A percentile compares a stretch with the other conserved stretches of the same genome.
Conservation (phyloP, 2,888 invertebrate species). For the Pinctada fucata region DNA sequence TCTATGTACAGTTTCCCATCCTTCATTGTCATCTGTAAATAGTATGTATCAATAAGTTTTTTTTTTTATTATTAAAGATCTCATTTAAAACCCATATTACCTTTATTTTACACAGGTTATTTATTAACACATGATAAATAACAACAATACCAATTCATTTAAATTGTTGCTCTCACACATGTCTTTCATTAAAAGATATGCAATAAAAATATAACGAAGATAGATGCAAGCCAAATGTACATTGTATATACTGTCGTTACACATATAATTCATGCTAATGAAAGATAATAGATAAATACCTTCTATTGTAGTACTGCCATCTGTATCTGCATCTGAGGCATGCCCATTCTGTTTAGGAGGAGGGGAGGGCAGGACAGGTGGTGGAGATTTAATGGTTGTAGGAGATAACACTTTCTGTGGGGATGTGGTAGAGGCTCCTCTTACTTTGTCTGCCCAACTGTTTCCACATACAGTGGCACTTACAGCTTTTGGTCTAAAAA, state of each 20-base stretch:
- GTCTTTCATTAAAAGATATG: too few species aligned
- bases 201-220: too few species aligned
- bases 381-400: slow-evolving; percentile 29
- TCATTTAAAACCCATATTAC: too few species aligned
- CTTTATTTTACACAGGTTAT: too few species aligned
- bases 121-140: too few species aligned
- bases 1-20: slow-evolving; percentile 91
- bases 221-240: too few species aligned
- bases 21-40: slow-evolving; percentile 77
- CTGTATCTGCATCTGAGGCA: slow-evolving; percentile 36
- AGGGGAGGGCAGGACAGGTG: slow-evolving; percentile 53
- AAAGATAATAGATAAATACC: slow-evolving; percentile 9
- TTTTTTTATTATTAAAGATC: too few species aligned
- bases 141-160: too few species aligned
- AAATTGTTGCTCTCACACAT: too few species aligned
- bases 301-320: slow-evolving; percentile 43
- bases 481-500: slow-evolving; percentile 1
- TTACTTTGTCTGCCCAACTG: slow-evolving; percentile 78
- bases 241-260: too few species aligned
- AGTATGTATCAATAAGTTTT: background rate
- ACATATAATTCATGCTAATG: too few species aligned
- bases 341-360: slow-evolving; percentile 36
- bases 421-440: slow-evolving; percentile 60
- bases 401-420: slow-evolving; percentile 22
- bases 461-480: slow-evolving; percentile 51